Evolutionary conservation across 2,113 vertebrate genomes (phyloP), one percentile per base, ranked within the genome.

Genomic region (Haemorhous mexicanus): DNA sequence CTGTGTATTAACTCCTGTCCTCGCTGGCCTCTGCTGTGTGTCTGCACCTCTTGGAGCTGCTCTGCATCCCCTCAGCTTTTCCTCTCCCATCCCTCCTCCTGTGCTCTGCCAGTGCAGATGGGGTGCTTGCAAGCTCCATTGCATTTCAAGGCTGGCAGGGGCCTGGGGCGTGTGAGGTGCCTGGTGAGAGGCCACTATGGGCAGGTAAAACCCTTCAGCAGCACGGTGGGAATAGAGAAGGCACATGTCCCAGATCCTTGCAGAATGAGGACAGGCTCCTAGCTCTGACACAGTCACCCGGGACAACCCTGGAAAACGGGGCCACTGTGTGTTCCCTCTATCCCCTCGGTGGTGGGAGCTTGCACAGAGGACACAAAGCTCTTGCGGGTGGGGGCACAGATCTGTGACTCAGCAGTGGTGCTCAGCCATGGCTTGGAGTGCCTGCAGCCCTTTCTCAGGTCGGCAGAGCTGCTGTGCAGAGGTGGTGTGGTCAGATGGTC

Each of bases 221-320:
- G 52, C 26, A 1, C 4, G 4, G 33, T 47, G 50, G 44, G 66
- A 93, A 62, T 22, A 62, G 67, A 59, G 66, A 50, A 20, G 27
- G 89, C 58, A 87, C 3, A 1, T 15, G 87, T 88, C 88, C 95
- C 92, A 95, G 84, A 95, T 96, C 68, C 6, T 7, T 86, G 47
- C 72, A 84, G 86, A 95, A 94, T 21, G 80, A 95, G 93, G 87
- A 93, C 92, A 53, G 49, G 56, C n/a, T 86, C 43, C 84, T 68
- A 47, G n/a, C 86, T 94, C 50, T 81, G 62, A 16, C 84, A 68
- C 6, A 91, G 61, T 78, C 19, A 24, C 64, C 55, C 0, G 1
- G 79, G 46, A 94, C 20, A 53, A n/a, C 64, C 69, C 76, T 84
- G 64, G 58, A 61, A 93, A 95, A 93, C 0, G 10, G 66, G 91